A percentile compares a stretch with the other conserved stretches of the same genome.
Conservation (phyloP, 2,113 vertebrate species). For the Neoarius graeffei region DNA sequence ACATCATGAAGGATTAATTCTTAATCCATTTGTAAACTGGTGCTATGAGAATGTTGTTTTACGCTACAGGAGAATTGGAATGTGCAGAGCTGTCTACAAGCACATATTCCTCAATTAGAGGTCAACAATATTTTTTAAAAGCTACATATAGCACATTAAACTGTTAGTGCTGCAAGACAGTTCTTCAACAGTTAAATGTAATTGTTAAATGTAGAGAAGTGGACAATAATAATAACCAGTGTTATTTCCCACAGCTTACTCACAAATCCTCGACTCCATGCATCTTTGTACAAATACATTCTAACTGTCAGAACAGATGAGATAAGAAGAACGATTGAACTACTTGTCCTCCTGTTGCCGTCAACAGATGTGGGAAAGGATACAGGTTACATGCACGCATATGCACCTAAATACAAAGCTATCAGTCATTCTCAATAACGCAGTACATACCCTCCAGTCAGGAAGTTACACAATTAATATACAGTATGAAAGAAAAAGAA, state of each 20-base stretch:
- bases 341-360: slow-evolving; percentile 31
- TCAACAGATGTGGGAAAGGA: slow-evolving; percentile 49
- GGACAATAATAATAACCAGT: background rate
- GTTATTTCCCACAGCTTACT: background rate
- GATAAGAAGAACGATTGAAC: slow-evolving; percentile 25
- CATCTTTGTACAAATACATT: slow-evolving; percentile 23
- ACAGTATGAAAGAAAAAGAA: too few species aligned
- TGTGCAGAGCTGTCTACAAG: background rate
- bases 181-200: background rate
- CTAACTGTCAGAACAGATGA: slow-evolving; percentile 22
- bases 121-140: background rate
- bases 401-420: slow-evolving; percentile 19
- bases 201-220: background rate
- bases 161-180: background rate
- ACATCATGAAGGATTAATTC: slow-evolving; percentile 22
- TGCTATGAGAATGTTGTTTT: background rate
- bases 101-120: slow-evolving; percentile 23
- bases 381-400: slow-evolving; percentile 17
- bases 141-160: background rate
- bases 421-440: slow-evolving; percentile 32
- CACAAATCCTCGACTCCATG: background rate
- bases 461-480: background rate
- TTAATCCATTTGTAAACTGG: slow-evolving; percentile 1
- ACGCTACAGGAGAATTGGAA: background rate
- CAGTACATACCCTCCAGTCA: background rate